These are phyloP conservation scores for Montipora capitata DNA, from an alignment of 92 coral and sea anemone species.

Conservation along the genomic window DNA sequence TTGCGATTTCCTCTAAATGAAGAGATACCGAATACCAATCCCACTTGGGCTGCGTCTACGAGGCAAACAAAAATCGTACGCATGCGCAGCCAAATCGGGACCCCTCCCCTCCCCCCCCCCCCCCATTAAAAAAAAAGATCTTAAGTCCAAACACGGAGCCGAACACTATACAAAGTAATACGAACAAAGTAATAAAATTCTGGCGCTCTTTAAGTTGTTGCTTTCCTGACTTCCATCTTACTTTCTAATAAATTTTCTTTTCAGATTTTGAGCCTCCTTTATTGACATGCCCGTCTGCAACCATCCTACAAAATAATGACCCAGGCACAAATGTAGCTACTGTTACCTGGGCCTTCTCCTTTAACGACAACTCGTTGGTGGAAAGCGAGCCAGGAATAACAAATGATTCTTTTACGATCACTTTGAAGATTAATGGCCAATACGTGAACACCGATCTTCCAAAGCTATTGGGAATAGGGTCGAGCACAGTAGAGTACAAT, in stretches of 20 bases:
- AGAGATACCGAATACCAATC: too few species aligned
- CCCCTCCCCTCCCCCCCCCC: too few species aligned
- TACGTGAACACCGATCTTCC: constrained; percentile 17
- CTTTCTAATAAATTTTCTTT: not conserved
- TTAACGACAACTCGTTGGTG: constrained; percentile 32
- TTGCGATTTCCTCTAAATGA: too few species aligned
- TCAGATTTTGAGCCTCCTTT: constrained; percentile 30
- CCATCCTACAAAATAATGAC: not conserved
- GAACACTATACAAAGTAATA: too few species aligned
- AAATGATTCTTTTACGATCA: not conserved
- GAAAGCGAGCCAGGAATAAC: constrained; percentile 44
- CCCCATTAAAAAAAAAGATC: too few species aligned
- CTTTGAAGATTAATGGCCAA: constrained; percentile 14
- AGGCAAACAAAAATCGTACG: too few species aligned
- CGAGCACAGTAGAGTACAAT: not conserved
- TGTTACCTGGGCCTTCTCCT: constrained; percentile 25
- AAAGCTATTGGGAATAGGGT: constrained; percentile 21
- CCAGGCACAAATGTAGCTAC: constrained; percentile 43
- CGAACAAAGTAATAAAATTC: too few species aligned
- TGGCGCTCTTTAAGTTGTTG: too few species aligned
- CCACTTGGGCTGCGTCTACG: too few species aligned
- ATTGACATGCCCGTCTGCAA: not conserved
- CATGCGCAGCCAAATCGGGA: too few species aligned
- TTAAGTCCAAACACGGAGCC: too few species aligned
- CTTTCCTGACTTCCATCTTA: too few species aligned